Base-by-base conservation (phyloP, 2,797 vertebrate genomes). In the Gallinago solitaria region DNA sequence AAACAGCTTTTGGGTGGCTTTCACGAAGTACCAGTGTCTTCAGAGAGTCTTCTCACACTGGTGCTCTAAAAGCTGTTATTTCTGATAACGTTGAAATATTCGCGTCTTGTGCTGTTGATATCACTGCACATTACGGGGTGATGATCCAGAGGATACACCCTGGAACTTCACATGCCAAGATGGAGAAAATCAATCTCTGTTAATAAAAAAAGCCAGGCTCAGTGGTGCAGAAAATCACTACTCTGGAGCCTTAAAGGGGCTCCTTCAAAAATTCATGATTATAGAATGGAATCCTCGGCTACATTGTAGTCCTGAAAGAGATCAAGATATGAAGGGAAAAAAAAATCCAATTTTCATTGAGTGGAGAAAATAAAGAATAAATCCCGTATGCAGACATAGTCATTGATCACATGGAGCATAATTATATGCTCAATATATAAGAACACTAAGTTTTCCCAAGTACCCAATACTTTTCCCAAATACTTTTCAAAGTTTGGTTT, bases 241-340 rank as follows among this genome's bases (percentile, higher is more conserved):
- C 77, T 92, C 79, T 81, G 90, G 79, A 91, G 87, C 80, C 87
- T 79, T 91, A 91, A 95, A 83, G 39, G 93, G 48, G 43, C 32
- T 81, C 90, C 87, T 96, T 96, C 94, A 95, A 96, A 96, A 93
- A 97, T 89, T 93, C 89, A 94, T 91, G 63, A 93, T 88, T 83
- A 88, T 76, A 87, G 85, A 95, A 93, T 88, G 79, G 78, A 94
- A 95, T 75, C 82, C 67, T 83, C 61, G 65, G 84, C 69, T 95
- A 41, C 59, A 63, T 89, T 90, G 48, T 69, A 83, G 82, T 78
- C 64, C 91, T 92, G 76, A 83, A 94, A 89, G 65, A 91, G 84
- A 91, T 41, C 50, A 67, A 71, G 69, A 78, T 92, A 89, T 53
- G 74, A 75, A 79, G 63, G 60, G 7, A 9, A 65, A 87, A 89